Evolutionary conservation across 2,888 invertebrate species (phyloP), one percentile per base, ranked within the genome.

Genomic region (Conistra vaccinii): DNA sequence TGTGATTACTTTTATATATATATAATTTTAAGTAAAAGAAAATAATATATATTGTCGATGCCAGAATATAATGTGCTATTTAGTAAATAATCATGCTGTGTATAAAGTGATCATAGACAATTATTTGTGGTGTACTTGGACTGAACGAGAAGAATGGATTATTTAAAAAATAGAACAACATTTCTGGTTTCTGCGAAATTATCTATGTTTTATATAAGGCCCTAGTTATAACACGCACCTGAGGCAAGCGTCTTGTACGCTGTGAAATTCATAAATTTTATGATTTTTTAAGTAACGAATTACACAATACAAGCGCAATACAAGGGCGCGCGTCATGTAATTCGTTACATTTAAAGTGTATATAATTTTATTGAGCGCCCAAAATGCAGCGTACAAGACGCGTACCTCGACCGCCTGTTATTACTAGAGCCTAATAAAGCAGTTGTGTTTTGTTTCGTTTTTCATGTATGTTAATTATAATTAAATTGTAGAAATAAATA

Each of bases 1-100:
- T 78, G 67, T 82, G 78, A 82, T 80, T 81, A 63, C 20, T 78
- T 66, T 83, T 58, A 48, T 26, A 23, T 51, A 23, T 51, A 20
- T n/a, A 35, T 77, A 71, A 45, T 71, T 80, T 61, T 53, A 39
- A 60, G 26, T 51, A 14, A 53, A 29, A 29, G 0, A 62, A 10
- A 29, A 45, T 45, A 35, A 14, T 3, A 39, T 2, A 35, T 35
- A n/a, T 14, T 32, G 57, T 83, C 45, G 29, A 53, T 63, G 42
- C 67, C 67, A 67, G 53, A 12, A 78, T 55, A 63, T 29, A 58
- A 51, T 77, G 69, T 78, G 51, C 65, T 63, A 62, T 60, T 83
- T 78, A 69, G 26, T 60, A 35, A 77, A 77, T 65, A 80, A 68
- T 69, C 65, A 23, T 60, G 32, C 55, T 80, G 76, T 75, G 14